phyloP scores from a whole-genome alignment of 2,888 invertebrate species.

The Isoperla grammatica region DNA sequence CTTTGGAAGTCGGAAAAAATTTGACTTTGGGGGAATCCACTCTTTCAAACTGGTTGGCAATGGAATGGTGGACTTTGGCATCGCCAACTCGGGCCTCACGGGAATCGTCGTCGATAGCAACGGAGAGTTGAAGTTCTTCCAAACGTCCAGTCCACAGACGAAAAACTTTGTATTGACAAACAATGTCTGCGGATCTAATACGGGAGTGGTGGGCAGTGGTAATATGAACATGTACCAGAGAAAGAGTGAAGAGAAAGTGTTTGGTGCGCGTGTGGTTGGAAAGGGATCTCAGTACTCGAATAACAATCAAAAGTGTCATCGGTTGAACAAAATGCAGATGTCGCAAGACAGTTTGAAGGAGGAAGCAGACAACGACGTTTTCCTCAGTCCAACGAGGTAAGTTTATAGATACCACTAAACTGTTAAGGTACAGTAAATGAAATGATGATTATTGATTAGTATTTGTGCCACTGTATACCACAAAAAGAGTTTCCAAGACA shows the following conservation, averaged over 20 bases:
- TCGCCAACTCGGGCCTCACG: slow-evolving; percentile 51
- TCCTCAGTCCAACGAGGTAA: slow-evolving; percentile 61
- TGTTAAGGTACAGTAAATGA: too few relatives aligned
- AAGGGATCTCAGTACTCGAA: not conserved
- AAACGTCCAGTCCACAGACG: slow-evolving; percentile 44
- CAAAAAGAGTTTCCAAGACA: too few relatives aligned
- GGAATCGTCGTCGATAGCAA: slow-evolving; percentile 57
- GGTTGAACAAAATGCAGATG: slow-evolving; percentile 38
- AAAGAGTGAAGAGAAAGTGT: slow-evolving; percentile 20
- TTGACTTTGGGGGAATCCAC: slow-evolving; percentile 42
- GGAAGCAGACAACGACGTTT: slow-evolving; percentile 65
- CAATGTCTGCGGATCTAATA: slow-evolving; percentile 1
- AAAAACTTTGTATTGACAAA: slow-evolving; percentile 22
- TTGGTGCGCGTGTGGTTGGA: not conserved
- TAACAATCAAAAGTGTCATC: slow-evolving; percentile 22
- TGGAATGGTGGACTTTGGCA: slow-evolving; percentile 48
- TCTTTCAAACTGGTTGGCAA: slow-evolving; percentile 52
- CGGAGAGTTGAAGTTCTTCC: slow-evolving; percentile 57
- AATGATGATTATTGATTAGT: not conserved
- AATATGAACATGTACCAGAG: slow-evolving; percentile 17
- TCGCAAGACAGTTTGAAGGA: slow-evolving; percentile 48
- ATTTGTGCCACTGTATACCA: too few relatives aligned
- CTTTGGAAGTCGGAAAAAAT: slow-evolving; percentile 44
- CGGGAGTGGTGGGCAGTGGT: slow-evolving; percentile 4
- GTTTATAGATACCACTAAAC: too few relatives aligned